Conservation (phyloP, 2,797 vertebrate genomes). For the Dicrostonyx torquatus region DNA sequence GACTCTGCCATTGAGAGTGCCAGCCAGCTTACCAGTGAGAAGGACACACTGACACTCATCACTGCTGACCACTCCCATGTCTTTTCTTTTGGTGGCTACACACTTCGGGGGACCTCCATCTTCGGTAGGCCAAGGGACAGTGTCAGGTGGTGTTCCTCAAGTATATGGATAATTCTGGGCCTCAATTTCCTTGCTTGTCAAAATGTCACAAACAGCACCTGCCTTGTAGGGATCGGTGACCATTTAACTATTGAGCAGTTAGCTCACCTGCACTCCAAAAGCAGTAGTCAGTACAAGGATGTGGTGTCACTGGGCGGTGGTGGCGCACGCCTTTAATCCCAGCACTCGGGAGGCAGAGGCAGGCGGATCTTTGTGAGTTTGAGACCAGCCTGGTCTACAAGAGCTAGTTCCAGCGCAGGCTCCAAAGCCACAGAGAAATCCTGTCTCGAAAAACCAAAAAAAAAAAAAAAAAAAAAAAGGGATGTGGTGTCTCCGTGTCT, state of each 20-base stretch:
- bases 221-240: no score
- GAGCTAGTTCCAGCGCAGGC: no score
- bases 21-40: slow-evolving; percentile 87
- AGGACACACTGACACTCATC: slow-evolving; percentile 89
- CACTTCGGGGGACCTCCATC: slow-evolving; percentile 90
- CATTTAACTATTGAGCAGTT: accelerated
- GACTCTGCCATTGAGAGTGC: slow-evolving; percentile 89
- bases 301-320: no score
- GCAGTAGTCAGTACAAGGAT: accelerated
- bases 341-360: no score
- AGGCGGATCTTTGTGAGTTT: no score
- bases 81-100: slow-evolving; percentile 92
- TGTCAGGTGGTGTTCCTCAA: accelerated
- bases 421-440: no score
- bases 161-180: accelerated
- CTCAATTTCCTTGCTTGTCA: background rate
- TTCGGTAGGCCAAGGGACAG: slow-evolving; percentile 86
- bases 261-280: background rate
- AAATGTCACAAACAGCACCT: accelerated
- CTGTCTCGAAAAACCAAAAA: no score
- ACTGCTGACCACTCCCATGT: slow-evolving; percentile 94
- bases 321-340: no score
- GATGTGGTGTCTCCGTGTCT: no score
- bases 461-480: no score
- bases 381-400: no score